Base-by-base conservation (phyloP, 2,113 vertebrate species). In the Argyrosomus japonicus region DNA sequence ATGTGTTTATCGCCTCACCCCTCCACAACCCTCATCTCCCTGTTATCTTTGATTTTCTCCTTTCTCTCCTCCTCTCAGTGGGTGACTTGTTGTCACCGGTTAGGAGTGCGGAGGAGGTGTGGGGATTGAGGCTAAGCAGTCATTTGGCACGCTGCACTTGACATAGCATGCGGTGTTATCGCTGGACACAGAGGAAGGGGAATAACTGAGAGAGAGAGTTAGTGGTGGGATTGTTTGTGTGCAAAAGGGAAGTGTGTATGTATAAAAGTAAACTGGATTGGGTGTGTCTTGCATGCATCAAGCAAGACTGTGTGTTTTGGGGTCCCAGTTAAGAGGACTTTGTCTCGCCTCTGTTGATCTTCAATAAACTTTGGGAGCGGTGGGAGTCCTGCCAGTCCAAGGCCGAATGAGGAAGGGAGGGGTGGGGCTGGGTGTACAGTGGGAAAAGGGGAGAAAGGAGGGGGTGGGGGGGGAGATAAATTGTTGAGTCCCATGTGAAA, bases 401-500 rank as follows among this genome's bases (percentile, higher is more conserved):
- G 87, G 89, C 82, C 77, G 14, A 88, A 61, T 14, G 85, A 87
- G 74, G 73, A 85, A 89, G 68, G 68, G 82, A 91, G 68, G 75
- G 84, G 77, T 65, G 84, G 84, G 68, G 76, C 80, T 71, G 61
- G 54, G 83, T 57, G 57, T 67, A 83, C 81, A 86, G 73, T 89
- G 85, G 73, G 85, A 81, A 77, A 75, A 68, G 69, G 47, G 18
- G 47, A 18, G 45, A 17, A 6, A 7, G 62, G 53, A 15, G 70
- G 43, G 70, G 48, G n/a, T n/a, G 29, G 6, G 71, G 43, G 54
- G 47, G 18, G 54, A 68, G 84, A 88, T 79, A 85, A 87, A 87
- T 78, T 5, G 10, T 13, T 15, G 64, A 67, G 83, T 90, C 80
- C 81, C 85, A 84, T 91, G 89, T 91, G 90, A 90, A 88, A 81